Evolutionary conservation across 2,888 invertebrate genomes (phyloP).

Genomic region (Lochmaea crataegi): DNA sequence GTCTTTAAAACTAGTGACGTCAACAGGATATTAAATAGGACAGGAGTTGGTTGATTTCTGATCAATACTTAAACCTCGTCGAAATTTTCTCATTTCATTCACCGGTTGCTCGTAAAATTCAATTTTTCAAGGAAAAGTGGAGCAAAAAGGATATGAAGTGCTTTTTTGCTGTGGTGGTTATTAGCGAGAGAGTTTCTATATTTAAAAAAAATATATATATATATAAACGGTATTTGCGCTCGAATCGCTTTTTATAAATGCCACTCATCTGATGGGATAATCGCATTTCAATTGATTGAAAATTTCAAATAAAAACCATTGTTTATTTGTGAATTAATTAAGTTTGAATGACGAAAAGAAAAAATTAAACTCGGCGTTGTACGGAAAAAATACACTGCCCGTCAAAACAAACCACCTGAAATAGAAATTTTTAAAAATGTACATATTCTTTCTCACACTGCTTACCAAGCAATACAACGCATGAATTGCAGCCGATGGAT

Average conservation of each 20-base stretch:
- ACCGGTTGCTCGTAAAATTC: slow-evolving; percentile 1
- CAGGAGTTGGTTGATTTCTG: background rate
- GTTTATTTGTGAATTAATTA: too few relatives aligned
- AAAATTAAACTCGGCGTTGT: too few relatives aligned
- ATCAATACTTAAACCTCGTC: slow-evolving; percentile 6
- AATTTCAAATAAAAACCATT: background rate
- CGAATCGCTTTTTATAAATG: background rate
- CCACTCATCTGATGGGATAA: background rate
- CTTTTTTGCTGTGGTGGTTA: background rate
- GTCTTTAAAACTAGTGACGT: background rate
- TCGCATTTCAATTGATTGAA: background rate
- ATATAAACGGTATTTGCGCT: background rate
- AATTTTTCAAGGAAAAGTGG: background rate
- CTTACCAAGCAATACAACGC: too few relatives aligned
- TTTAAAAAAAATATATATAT: background rate
- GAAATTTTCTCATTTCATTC: background rate
- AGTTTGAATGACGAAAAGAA: too few relatives aligned
- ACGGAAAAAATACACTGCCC: too few relatives aligned
- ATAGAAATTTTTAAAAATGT: too few relatives aligned
- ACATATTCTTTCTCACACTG: too few relatives aligned
- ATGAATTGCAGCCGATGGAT: too few relatives aligned
- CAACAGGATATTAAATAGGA: slow-evolving; percentile 3
- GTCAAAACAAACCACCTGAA: too few relatives aligned
- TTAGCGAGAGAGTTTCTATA: background rate
- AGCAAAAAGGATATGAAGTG: slow-evolving; percentile 4